Percentiles rank a stretch among this genome's conserved stretches.
These are phyloP conservation scores for Trematomus loennbergii DNA, from an alignment of 2,113 vertebrate genomes.

Conservation along the genomic window DNA sequence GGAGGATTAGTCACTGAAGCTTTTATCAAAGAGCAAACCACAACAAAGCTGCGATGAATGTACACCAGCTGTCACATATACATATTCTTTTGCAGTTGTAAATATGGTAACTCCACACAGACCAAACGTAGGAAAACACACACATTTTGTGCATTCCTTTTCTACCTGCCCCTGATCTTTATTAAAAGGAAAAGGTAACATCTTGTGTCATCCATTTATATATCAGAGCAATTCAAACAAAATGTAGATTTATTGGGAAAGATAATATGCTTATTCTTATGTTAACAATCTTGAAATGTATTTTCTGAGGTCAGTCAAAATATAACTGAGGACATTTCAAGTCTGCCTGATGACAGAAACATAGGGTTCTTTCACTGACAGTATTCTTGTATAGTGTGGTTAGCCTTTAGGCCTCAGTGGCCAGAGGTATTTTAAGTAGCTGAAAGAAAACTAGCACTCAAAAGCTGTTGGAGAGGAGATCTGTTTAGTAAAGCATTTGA, in stretches of 20 bases:
- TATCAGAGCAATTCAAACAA: too few species aligned
- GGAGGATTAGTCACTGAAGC: conserved; percentile 46
- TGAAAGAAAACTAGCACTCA: neutral
- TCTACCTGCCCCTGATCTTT: neutral
- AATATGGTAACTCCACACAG: conserved; percentile 1
- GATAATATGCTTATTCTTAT: neutral
- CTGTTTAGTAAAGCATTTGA: conserved; percentile 1
- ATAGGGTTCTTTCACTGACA: conserved; percentile 21
- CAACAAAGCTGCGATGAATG: conserved; percentile 13
- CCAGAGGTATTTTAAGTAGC: neutral
- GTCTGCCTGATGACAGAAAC: conserved; percentile 13
- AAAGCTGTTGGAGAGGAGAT: conserved; percentile 8
- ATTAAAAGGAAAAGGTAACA: neutral
- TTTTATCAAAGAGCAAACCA: conserved; percentile 40
- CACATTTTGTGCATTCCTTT: neutral
- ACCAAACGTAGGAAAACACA: neutral
- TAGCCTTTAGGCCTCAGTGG: conserved; percentile 12
- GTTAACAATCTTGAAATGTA: conserved; percentile 4
- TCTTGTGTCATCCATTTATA: neutral
- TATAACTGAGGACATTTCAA: conserved; percentile 25
- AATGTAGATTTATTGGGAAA: neutral
- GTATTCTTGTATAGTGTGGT: neutral
- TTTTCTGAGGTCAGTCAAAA: conserved; percentile 27
- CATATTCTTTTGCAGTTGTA: conserved; percentile 1
- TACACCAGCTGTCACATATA: neutral